A percentile compares a stretch with the other conserved stretches of the same genome.
These are phyloP conservation scores for Iguana delicatissima DNA, from an alignment of 2,797 vertebrate species.

Conservation along the genomic window DNA sequence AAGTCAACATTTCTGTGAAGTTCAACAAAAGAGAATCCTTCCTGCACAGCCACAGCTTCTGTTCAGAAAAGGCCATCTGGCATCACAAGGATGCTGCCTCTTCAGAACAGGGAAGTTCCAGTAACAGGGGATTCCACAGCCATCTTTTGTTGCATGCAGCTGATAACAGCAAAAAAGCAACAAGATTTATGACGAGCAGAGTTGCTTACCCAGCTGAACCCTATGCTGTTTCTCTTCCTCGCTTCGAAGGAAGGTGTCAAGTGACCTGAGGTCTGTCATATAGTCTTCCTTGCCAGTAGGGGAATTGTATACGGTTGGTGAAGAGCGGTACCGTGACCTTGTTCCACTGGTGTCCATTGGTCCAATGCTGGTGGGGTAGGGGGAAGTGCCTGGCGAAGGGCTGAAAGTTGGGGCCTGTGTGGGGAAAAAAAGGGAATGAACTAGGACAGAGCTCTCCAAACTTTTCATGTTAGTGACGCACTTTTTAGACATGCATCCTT, in stretches of 20 bases:
- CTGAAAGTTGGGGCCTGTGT: constrained; percentile 87
- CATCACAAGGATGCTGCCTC: no score
- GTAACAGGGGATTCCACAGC: no score
- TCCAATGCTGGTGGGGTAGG: constrained; percentile 84
- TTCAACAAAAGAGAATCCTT: no score
- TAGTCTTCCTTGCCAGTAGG: constrained; percentile 91
- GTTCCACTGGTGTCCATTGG: constrained; percentile 84
- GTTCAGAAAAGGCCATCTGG: no score
- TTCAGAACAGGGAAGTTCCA: no score
- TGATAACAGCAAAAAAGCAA: not conserved
- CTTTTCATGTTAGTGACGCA: no score
- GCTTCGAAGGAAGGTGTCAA: constrained; percentile 89
- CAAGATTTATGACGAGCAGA: accelerated
- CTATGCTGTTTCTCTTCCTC: constrained; percentile 94
- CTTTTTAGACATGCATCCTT: no score
- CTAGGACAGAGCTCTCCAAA: no score
- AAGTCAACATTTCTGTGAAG: no score
- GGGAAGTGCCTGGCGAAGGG: constrained; percentile 81
- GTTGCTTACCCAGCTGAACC: constrained; percentile 87
- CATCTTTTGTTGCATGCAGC: no score
- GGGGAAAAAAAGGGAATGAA: not conserved
- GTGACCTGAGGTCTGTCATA: constrained; percentile 89
- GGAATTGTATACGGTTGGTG: constrained; percentile 89
- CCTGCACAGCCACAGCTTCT: no score
- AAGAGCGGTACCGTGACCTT: constrained; percentile 90